Percentiles rank a stretch among this genome's conserved stretches.
Evolutionary conservation across 1,140 invertebrate genomes (phyloP).

Genomic region (Sminthurides bifidus): DNA sequence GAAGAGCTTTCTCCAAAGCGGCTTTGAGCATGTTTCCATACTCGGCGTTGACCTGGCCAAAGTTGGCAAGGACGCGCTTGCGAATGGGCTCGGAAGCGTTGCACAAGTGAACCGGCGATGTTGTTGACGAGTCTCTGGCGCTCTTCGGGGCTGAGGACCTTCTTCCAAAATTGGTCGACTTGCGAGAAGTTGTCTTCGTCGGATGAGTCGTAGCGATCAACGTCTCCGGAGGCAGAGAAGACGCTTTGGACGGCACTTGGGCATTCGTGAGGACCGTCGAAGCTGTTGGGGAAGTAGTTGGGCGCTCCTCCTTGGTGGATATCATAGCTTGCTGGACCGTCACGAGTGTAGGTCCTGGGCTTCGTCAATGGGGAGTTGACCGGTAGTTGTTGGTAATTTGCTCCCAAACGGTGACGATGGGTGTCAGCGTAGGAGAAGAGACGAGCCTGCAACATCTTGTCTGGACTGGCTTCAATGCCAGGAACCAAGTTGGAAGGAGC

Average conservation of each 20-base stretch:
- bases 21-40: slow-evolving; percentile 20
- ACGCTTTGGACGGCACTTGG: slow-evolving; percentile 17
- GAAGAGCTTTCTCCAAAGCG: neutral
- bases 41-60: slow-evolving; percentile 24
- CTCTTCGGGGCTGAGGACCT: slow-evolving; percentile 42
- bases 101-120: slow-evolving; percentile 42
- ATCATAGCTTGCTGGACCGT: slow-evolving; percentile 56
- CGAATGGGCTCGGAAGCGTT: slow-evolving; percentile 44
- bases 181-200: slow-evolving; percentile 50
- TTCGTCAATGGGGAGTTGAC: slow-evolving; percentile 73
- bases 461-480: slow-evolving; percentile 47
- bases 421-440: slow-evolving; percentile 91
- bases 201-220: slow-evolving; percentile 38
- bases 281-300: slow-evolving; percentile 55
- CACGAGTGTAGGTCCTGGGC: slow-evolving; percentile 70
- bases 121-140: slow-evolving; percentile 42
- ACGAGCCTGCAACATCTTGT: slow-evolving; percentile 63
- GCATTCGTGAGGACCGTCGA: slow-evolving; percentile 40
- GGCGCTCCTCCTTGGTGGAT: slow-evolving; percentile 37
- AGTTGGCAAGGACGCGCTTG: slow-evolving; percentile 22
- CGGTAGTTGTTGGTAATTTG: slow-evolving; percentile 83
- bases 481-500: slow-evolving; percentile 82
- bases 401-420: slow-evolving; percentile 80
- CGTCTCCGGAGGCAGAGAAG: slow-evolving; percentile 20
- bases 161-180: slow-evolving; percentile 45